A percentile compares a stretch with the other conserved stretches of the same genome.
Evolutionary conservation across 2,113 vertebrate species (phyloP).

Genomic region (Lagopus muta): DNA sequence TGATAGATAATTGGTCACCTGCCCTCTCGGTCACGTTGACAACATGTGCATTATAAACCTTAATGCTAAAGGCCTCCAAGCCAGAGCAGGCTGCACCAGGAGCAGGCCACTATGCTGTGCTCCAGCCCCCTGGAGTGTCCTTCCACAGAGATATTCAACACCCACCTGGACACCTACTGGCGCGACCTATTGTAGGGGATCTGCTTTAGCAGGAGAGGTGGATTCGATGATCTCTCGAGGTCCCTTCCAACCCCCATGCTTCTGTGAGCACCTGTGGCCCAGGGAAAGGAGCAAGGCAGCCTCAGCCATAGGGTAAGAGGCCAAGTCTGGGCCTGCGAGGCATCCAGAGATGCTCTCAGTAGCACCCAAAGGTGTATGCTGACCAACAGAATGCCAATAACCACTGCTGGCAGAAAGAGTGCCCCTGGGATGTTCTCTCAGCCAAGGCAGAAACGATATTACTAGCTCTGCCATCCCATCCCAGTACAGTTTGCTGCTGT

Average conservation of each 20-base stretch:
- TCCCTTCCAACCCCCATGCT: too few species aligned
- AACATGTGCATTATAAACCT: rapidly evolving
- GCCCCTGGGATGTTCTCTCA: background rate
- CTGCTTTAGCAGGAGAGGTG: too few species aligned
- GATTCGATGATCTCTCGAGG: too few species aligned
- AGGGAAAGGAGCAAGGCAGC: rapidly evolving
- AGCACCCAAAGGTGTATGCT: too few species aligned
- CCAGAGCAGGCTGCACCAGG: background rate
- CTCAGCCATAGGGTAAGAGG: background rate
- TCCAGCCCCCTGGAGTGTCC: too few species aligned
- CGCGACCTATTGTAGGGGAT: too few species aligned
- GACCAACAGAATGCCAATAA: background rate
- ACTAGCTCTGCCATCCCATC: background rate
- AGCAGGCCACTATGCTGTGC: background rate
- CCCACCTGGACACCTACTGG: too few species aligned
- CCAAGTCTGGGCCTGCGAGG: rapidly evolving
- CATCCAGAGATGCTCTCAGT: background rate
- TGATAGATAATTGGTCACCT: background rate
- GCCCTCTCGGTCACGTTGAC: background rate
- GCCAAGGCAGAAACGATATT: background rate
- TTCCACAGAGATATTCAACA: too few species aligned
- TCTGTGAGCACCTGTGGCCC: background rate
- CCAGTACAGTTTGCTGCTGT: background rate
- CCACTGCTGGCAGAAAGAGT: background rate
- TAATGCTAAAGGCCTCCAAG: background rate